Conservation (phyloP, 2,797 vertebrate species). For the Acrossocheilus fasciatus region DNA sequence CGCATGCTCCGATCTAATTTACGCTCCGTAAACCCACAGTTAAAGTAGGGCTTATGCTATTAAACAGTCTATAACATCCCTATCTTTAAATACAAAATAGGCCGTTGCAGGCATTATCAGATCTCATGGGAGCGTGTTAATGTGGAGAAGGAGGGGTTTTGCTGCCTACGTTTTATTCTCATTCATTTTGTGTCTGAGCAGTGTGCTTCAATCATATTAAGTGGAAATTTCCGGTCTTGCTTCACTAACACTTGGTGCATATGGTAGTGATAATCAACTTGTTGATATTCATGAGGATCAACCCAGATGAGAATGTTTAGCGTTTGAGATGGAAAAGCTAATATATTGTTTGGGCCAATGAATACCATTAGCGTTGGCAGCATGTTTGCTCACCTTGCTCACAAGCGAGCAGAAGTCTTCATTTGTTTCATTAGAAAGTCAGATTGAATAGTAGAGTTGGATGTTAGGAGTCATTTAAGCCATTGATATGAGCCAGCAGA, state of each 20-base stretch:
- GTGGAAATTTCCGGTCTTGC: not conserved
- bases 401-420: not conserved
- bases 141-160: not conserved
- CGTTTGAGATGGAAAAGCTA: conserved; percentile 67
- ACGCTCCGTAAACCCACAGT: not conserved
- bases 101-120: not conserved
- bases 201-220: not conserved
- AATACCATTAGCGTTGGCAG: conserved; percentile 64
- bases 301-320: conserved; percentile 65
- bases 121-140: not conserved
- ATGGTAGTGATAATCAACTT: conserved; percentile 62
- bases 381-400: conserved; percentile 29
- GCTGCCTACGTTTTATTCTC: not conserved
- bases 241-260: not conserved
- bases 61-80: conserved; percentile 13
- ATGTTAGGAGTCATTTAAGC: not conserved
- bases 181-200: conserved; percentile 5
- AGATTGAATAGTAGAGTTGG: not conserved
- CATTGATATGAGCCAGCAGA: not conserved
- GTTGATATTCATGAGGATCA: conserved; percentile 70
- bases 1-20: not conserved
- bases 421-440: conserved; percentile 22
- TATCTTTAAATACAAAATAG: not conserved
- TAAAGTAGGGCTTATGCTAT: not conserved
- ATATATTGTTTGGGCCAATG: conserved; percentile 66